Evolutionary conservation across 2,113 vertebrate species (phyloP), one percentile per base, ranked within the genome.

Genomic region (Mesoclemmys tuberculata): DNA sequence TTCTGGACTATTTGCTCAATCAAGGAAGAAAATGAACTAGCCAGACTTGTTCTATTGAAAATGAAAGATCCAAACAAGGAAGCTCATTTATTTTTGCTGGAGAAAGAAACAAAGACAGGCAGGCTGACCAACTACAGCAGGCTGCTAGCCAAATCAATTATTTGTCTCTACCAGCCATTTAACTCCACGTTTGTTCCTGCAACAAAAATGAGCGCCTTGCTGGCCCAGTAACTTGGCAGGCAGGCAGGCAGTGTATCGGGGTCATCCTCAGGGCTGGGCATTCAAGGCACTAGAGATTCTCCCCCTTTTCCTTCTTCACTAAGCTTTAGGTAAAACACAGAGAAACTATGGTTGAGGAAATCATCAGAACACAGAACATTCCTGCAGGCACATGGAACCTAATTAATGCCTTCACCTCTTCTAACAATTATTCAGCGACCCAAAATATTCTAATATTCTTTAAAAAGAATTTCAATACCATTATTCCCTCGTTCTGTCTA

Each of bases 81-180:
- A 96, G 71, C 38, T 92, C n/a, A 79, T 87, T 92, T 95, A 87
- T 95, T 96, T 97, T 93, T 91, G 77, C 84, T 97, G 95, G 92
- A 96, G 89, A 92, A 96, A 92, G 92, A 94, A 98, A 96, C 88
- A 92, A 89, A 97, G 94, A 85, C 68, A 96, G 92, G 92, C 52
- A 90, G 96, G 88, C 88, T 92, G 96, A 96, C 87, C 86, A 93
- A 92, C 52, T 64, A 94, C 94, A 89, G 48, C 90, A 95, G 95
- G 92, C 93, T 85, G 89, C 52, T 79, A 61, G 95, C 95, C 96
- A 98, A 97, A 96, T n/a, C 92, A 95, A 95, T 95, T 97, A 93
- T 96, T 96, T 96, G 93, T 94, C 89, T 90, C 91, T 93, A 90
- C 51, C 79, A 95, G 88, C 93, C 79, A 90, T 84, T 93, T 90